Evolutionary conservation across 2,113 vertebrate genomes (phyloP), one percentile per base, ranked within the genome.

Genomic region (Siniperca chuatsi): DNA sequence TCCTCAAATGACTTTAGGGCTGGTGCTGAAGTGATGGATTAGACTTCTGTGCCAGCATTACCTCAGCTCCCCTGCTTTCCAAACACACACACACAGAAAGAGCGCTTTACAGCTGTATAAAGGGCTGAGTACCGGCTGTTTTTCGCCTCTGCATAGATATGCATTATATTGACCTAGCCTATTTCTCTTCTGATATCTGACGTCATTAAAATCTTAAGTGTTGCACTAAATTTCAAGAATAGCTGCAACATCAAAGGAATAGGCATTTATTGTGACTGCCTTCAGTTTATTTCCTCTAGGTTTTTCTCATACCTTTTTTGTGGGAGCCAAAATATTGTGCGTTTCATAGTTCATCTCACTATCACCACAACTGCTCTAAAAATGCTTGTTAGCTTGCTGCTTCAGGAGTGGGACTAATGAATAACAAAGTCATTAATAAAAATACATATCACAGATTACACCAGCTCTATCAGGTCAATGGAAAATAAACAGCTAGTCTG

Each of bases 41-140:
- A 67, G 81, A 81, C 84, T 42, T 35, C 79, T 74, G 77, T 89
- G 89, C 91, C 81, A 91, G 76, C 83, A 89, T 94, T 92, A 92
- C 92, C 90, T 95, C 92, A 94, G 82, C 64, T 81, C 54, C 87
- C 84, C 88, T 35, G 93, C 86, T 89, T 95, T 81, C 62, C 33
- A 69, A 74, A 54, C 50, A 73, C 61, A 70, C 81, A 55, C 68
- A 74, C 61, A 78, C 69, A 64, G 7, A 60, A 18, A 75, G 50
- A 80, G 60, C 71, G 60, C 74, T 82, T 76, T 84, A 83, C 82
- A 75, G 72, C 90, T 87, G 74, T 75, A 86, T 70, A 85, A 79
- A 78, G 48, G 75, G 48, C 82, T 71, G 33, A 76, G 73, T n/a
- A 58, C 50, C 4, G 62, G 40, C 74, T 33, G 75, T 81, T 25